Base-by-base conservation (phyloP, 1,140 invertebrate species). In the Drosophila littoralis region DNA sequence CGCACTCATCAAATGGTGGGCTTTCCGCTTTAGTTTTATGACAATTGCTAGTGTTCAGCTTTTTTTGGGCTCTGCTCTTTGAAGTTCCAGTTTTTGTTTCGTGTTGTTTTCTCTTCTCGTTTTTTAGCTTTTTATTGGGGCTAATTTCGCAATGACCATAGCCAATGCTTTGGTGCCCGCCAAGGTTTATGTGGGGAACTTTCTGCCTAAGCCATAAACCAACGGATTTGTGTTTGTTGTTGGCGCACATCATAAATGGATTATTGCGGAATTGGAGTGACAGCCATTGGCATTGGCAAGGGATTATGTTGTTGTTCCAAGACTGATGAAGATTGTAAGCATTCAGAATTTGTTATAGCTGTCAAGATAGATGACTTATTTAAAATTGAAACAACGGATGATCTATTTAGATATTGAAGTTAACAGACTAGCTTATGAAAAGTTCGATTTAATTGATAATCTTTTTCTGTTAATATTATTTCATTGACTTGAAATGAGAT, bases 221-320 rank as follows among this genome's bases (percentile, higher is more conserved):
- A 68, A 52, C 64, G 55, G 70, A 73, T 68, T 73, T 73, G 15
- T 54, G 51, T 54, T 54, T 54, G 51, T 52, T 72, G 38, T 52
- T 67, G 28, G 32, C 22, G 70, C 48, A 46, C 70, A 73, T 73
- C 70, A 55, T 50, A 74, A 74, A 60, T 61, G 35, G 66, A 61
- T 69, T 74, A 74, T 35, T 15, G 15, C 36, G 65, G 51, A 69
- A 61, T 69, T 50, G 66, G 42, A 57, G 36, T 69, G 71, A 63
- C 57, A 74, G 65, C 3, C 43, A 36, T 22, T 61, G 57, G 57
- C 71, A 55, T 69, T 74, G 71, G 36, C 7, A 10, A 58, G 61
- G 63, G 61, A 66, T 72, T 72, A 54, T 43, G 17, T 9, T 10
- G 17, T 35, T 48, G 28, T 28, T 65, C 9, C 9, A 17, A 64